phyloP scores from a whole-genome alignment of 2,797 vertebrate genomes.

The Gambelia wislizenii region DNA sequence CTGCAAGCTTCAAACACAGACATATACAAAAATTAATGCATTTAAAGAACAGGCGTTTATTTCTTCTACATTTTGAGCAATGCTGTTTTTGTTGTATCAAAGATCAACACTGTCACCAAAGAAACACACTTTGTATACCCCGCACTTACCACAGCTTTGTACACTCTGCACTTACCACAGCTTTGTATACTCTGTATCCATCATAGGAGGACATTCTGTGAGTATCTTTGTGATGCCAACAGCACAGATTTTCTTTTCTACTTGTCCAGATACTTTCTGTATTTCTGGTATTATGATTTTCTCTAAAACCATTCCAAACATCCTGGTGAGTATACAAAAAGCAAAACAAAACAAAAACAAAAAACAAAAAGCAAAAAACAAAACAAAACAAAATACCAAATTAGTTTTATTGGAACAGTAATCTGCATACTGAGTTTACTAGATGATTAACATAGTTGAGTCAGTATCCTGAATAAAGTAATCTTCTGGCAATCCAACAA shows the following conservation, averaged over 20 bases:
- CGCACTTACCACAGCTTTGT: conserved; percentile 93
- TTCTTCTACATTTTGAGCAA: not conserved
- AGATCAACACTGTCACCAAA: not conserved
- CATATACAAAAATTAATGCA: not conserved
- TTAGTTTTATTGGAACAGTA: not conserved
- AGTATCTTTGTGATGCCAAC: conserved; percentile 96
- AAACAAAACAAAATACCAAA: not conserved
- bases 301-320: conserved; percentile 99
- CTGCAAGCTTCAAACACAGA: not conserved
- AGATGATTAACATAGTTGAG: not conserved
- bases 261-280: conserved; percentile 95
- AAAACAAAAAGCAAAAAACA: no score
- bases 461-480: not conserved
- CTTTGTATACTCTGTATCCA: conserved; percentile 98
- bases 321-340: conserved; percentile 83
- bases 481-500: not conserved
- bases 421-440: not conserved
- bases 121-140: no score
- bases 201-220: conserved; percentile 97
- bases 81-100: not conserved
- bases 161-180: conserved; percentile 92
- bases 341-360: no score
- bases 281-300: conserved; percentile 98
- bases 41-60: not conserved
- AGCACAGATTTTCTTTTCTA: conserved; percentile 99